Evolutionary conservation across 2,888 invertebrate genomes (phyloP).

Genomic region (Seladonia tumulorum): DNA sequence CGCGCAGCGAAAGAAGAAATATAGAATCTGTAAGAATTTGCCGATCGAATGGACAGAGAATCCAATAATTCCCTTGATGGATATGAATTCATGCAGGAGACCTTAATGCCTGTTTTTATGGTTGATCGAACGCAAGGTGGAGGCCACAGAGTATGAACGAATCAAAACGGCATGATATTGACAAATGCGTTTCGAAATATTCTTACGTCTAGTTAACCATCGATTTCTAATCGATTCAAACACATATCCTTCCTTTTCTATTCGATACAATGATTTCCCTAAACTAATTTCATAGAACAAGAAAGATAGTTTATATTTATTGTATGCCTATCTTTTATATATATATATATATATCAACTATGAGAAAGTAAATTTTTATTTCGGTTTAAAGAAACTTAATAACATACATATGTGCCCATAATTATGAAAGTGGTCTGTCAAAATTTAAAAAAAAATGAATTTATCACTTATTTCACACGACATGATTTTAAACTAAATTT

Average conservation of each 20-base stretch:
- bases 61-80: constrained; percentile 12
- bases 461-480: too few relatives aligned
- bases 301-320: too few relatives aligned
- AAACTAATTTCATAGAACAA: too few relatives aligned
- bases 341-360: too few relatives aligned
- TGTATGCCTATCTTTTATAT: too few relatives aligned
- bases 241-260: neutral
- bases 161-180: constrained; percentile 44
- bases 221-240: neutral
- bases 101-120: constrained; percentile 77
- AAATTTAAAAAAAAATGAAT: too few relatives aligned
- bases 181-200: constrained; percentile 54
- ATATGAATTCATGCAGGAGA: constrained; percentile 64
- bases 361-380: too few relatives aligned
- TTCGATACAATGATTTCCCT: neutral
- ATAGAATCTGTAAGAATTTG: constrained; percentile 42
- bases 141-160: constrained; percentile 35
- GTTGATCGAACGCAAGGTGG: constrained; percentile 66
- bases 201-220: constrained; percentile 17
- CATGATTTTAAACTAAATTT: too few relatives aligned
- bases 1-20: constrained; percentile 13
- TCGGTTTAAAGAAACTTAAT: too few relatives aligned
- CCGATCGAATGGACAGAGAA: constrained; percentile 21
- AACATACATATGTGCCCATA: too few relatives aligned
- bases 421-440: too few relatives aligned